phyloP scores from a whole-genome alignment of 92 coral and sea anemone genomes.

The Zoanthus gigantus region DNA sequence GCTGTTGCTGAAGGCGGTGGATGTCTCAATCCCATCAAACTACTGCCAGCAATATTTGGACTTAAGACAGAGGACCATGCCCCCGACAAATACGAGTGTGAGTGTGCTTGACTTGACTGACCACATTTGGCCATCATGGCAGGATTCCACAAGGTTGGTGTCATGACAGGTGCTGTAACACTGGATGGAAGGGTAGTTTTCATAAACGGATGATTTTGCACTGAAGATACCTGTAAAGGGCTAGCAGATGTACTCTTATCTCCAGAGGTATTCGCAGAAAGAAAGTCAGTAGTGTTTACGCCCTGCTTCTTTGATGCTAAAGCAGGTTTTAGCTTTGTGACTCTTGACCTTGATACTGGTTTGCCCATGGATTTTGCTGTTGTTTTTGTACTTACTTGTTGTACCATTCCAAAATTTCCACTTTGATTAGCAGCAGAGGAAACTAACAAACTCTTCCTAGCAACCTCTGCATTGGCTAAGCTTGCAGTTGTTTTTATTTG shows the following conservation, averaged over 20 bases:
- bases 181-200: slow-evolving; percentile 22
- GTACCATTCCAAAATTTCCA: background rate
- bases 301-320: slow-evolving; percentile 73
- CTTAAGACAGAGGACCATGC: slow-evolving; percentile 35
- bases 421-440: background rate
- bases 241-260: background rate
- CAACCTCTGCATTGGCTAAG: background rate
- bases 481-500: background rate
- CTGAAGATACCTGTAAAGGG: slow-evolving; percentile 2
- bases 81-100: slow-evolving; percentile 29
- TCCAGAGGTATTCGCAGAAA: slow-evolving; percentile 15
- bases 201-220: slow-evolving; percentile 19
- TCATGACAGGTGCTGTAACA: slow-evolving; percentile 41
- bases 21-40: slow-evolving; percentile 33
- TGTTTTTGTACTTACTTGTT: slow-evolving; percentile 48
- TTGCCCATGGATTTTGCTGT: slow-evolving; percentile 52
- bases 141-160: slow-evolving; percentile 40
- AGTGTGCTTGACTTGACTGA: slow-evolving; percentile 26
- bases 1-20: slow-evolving; percentile 52
- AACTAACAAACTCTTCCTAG: background rate
- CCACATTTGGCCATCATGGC: slow-evolving; percentile 42
- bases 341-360: slow-evolving; percentile 40
- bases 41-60: slow-evolving; percentile 5
- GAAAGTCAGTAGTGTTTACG: slow-evolving; percentile 1
- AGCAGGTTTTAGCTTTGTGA: slow-evolving; percentile 26